A percentile compares a stretch with the other conserved stretches of the same genome.
These are phyloP conservation scores for Carterocephalus palaemon DNA, from an alignment of 2,888 invertebrate genomes.

Conservation along the genomic window DNA sequence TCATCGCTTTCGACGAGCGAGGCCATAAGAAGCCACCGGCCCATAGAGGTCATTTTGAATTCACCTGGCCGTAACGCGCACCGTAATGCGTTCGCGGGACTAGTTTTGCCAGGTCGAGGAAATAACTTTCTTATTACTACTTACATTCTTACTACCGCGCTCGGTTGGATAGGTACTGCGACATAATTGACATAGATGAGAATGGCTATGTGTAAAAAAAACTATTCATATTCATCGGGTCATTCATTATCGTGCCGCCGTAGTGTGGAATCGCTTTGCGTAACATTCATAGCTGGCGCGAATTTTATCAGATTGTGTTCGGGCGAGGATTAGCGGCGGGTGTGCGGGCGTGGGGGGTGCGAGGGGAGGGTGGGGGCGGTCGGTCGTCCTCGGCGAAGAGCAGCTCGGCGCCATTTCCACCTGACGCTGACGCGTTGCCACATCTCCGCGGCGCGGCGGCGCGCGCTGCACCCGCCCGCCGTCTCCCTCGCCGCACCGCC, in stretches of 20 bases:
- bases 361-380: slow-evolving; percentile 43
- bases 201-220: slow-evolving; percentile 62
- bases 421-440: slow-evolving; percentile 79
- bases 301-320: slow-evolving; percentile 78
- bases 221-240: no score
- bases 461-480: slow-evolving; percentile 59
- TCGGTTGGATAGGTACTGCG: slow-evolving; percentile 56
- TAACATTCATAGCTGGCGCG: slow-evolving; percentile 78
- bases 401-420: slow-evolving; percentile 72
- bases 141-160: slow-evolving; percentile 53
- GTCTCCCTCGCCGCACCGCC: slow-evolving; percentile 69
- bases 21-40: slow-evolving; percentile 75
- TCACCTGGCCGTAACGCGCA: slow-evolving; percentile 75
- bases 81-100: slow-evolving; percentile 76
- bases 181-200: slow-evolving; percentile 48
- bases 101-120: slow-evolving; percentile 77
- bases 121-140: slow-evolving; percentile 76
- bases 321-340: slow-evolving; percentile 70
- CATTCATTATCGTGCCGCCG: slow-evolving; percentile 72
- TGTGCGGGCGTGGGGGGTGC: slow-evolving; percentile 53
- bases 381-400: slow-evolving; percentile 65
- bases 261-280: slow-evolving; percentile 73
- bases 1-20: slow-evolving; percentile 73
- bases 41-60: slow-evolving; percentile 79
- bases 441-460: slow-evolving; percentile 68